Evolutionary conservation across 2,113 vertebrate species (phyloP), one percentile per base, ranked within the genome.

Genomic region (Oryzias curvinotus): DNA sequence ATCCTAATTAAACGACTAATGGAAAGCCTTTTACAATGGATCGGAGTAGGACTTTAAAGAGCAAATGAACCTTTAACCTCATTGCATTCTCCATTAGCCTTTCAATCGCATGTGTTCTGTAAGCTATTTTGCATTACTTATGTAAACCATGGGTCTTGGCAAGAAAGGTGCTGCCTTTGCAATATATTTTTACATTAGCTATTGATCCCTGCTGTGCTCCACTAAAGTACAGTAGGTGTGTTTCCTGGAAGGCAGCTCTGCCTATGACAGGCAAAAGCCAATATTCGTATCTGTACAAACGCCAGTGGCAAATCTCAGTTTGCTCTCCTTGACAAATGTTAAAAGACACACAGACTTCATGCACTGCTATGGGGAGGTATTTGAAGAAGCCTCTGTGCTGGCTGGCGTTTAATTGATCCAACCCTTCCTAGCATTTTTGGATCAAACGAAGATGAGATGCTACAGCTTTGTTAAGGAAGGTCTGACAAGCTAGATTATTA

Each of bases 371-470:
- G 41, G 59, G 56, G 51, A 67, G 41, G 15, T 54, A 58, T 51
- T 58, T 52, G 71, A 60, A 54, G 64, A 70, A 67, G 72, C 62
- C 10, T 58, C 73, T 73, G 75, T 70, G 62, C 67, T 75, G 79
- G 77, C 36, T 36, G 83, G 74, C 75, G 68, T 78, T 47, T 82
- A 47, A 82, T 85, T 4, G 69, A 86, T 73, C 62, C 47, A 1
- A 52, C 67, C 62, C 73, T 81, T 75, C 74, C 10, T 13, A 8
- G 30, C 30, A 36, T 36, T 36, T 36, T 36, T 3, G 36, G 36
- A 36, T 36, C 36, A 36, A 36, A 76, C 47, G 69, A 45, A 15
- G 21, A 7, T 3, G 55, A 42, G 52, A 61, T 62, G 58, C 65
- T 26, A 55, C 44, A n/a, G 61, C 36, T 28, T 14, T 55, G 49